phyloP scores from a whole-genome alignment of 2,888 invertebrate genomes.

The Tachystola acroxantha region DNA sequence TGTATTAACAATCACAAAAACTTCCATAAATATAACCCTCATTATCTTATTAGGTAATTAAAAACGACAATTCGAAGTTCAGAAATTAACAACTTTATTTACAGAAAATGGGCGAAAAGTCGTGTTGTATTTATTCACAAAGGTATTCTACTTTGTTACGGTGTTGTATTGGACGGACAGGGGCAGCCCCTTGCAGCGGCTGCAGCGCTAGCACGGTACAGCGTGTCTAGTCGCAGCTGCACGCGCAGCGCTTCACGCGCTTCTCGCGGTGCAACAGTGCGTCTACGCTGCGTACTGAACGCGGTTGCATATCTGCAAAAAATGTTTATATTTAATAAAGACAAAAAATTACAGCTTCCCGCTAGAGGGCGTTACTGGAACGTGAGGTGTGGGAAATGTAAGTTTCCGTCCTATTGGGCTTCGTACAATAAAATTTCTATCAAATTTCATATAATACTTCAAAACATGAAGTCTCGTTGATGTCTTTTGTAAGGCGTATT shows the following conservation, averaged over 20 bases:
- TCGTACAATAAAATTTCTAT: too few relatives aligned
- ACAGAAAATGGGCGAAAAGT: conserved; percentile 40
- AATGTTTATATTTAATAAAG: too few relatives aligned
- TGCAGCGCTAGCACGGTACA: conserved; percentile 20
- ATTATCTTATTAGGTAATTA: conserved; percentile 39
- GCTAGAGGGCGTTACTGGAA: too few relatives aligned
- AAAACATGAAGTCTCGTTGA: too few relatives aligned
- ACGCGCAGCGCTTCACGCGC: conserved; percentile 86
- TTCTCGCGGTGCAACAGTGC: conserved; percentile 75
- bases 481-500: too few relatives aligned
- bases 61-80: conserved; percentile 42
- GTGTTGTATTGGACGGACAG: conserved; percentile 42
- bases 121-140: conserved; percentile 16
- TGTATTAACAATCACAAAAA: conserved; percentile 22
- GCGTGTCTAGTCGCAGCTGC: conserved; percentile 80
- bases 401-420: too few relatives aligned
- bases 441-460: too few relatives aligned
- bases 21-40: conserved; percentile 38
- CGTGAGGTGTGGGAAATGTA: too few relatives aligned
- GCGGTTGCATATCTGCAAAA: conserved; percentile 86
- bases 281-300: conserved; percentile 81
- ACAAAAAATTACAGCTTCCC: too few relatives aligned
- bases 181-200: conserved; percentile 19
- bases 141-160: conserved; percentile 18
- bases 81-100: conserved; percentile 56